Evolutionary conservation across 1,140 invertebrate species (phyloP), one percentile per base, ranked within the genome.

Genomic region (Schlechtendalia chinensis): DNA sequence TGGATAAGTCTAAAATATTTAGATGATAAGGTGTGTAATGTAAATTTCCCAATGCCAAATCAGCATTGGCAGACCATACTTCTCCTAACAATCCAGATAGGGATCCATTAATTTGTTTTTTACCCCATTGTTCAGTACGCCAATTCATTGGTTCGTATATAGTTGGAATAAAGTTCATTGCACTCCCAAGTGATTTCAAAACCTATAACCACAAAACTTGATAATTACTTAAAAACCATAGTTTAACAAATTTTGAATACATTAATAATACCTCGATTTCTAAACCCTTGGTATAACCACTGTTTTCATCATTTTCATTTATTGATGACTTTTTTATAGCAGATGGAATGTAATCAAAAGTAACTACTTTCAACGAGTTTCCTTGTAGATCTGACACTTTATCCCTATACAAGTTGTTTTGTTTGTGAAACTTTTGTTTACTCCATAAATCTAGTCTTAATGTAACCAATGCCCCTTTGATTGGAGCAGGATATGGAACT

Each of bases 21-120:
- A 91, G 84, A 83, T 94, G 89, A 77, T 90, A 88, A 14, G 89
- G 87, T 1, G 90, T 92, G 81, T 94, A 91, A 83, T 93, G 90
- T 53, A 95, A 86, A 85, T 94, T 92, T 0, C 92, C 93, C 11
- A 95, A 86, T 69, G 90, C 93, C 81, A 95, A 88, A 74, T 92
- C 90, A 1, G 92, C 92, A 74, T 87, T 87, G 24, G 89, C 89
- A 29, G 86, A 84, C 24, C 90, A 88, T 84, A 93, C 89, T 86
- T 93, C 91, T 0, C 91, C 91, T 17, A 93, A 86, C 5, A 94
- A 86, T 4, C 92, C 92, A 16, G 89, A 89, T 79, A 89, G 91
- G 5, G 88, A 87, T 0, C 90, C 90, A 84, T 91, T 91, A 6
- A 86, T 74, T 83, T 87, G 85, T 61, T 85, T 86, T 58, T 86